Base-by-base conservation (phyloP, 2,113 vertebrate genomes). In the Austrofundulus limnaeus region DNA sequence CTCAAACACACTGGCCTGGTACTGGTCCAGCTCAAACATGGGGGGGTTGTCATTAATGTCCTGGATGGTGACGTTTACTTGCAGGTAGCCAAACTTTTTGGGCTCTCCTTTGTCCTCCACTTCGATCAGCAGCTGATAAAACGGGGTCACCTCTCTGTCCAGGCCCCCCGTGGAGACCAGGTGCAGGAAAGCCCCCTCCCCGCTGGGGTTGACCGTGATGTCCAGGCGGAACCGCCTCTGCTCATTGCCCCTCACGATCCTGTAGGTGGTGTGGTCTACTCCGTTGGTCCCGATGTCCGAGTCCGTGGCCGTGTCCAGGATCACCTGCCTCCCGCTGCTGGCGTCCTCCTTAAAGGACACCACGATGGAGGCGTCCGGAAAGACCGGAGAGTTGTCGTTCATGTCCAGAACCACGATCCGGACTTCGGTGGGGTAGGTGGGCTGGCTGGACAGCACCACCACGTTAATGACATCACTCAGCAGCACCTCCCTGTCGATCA, bases 271-370 rank as follows among this genome's bases (percentile, higher is more conserved):
- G 57, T 99, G 97, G 73, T 99, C 97, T 0, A 98, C 97, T 0
- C 97, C 96, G 0, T 98, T 99, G 20, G 94, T 95, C 39, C 96
- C 96, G 0, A 93, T 96, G 90, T 99, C 97, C 0, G 97, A 91
- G 31, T 99, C 96, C 0, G 95, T 98, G 39, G 97, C 97, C 0
- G 97, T 99, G 87, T 99, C 97, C 87, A 99, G 82, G 66, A 99
- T 97, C 2, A 98, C 96, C 70, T 97, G 96, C n/a, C 97, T 92
- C 62, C 97, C 97, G 53, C 95, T 95, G 83, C 95, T 94, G 1
- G 96, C 94, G 84, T 99, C 97, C 91, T 99, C 97, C 78, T 97
- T 97, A 70, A 99, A 99, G 0, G 94, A 93, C 80, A 99, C 97
- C 14, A 94, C 92, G 7, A 99, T 94, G 0, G 95, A 96, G 1